These are phyloP conservation scores for Scolopax mira DNA, from an alignment of 2,113 vertebrate species.

Conservation along the genomic window DNA sequence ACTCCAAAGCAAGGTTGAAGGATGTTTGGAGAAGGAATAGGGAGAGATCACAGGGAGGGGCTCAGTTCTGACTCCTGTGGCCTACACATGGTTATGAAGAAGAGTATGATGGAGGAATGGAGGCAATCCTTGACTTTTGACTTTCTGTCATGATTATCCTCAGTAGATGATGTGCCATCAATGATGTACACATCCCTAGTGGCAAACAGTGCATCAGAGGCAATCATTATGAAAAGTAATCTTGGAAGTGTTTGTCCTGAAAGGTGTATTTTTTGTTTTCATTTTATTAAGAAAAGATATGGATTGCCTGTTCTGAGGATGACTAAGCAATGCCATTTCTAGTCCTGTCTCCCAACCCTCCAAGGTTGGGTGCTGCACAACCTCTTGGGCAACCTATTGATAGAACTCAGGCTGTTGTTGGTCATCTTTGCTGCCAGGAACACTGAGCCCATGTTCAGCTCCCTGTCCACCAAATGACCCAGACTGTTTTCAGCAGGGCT, in stretches of 20 bases:
- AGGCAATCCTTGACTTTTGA: neutral
- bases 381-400: neutral
- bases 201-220: too few relatives aligned
- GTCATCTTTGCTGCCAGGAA: neutral
- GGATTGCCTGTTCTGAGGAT: too few relatives aligned
- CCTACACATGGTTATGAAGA: neutral
- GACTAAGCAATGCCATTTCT: too few relatives aligned
- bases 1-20: neutral
- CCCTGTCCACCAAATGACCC: too few relatives aligned
- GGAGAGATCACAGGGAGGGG: neutral
- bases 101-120: neutral
- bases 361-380: neutral
- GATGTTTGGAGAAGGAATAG: accelerated
- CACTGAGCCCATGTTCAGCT: neutral
- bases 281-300: too few relatives aligned
- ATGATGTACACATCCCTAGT: too few relatives aligned
- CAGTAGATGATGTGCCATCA: neutral
- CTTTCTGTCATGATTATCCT: accelerated
- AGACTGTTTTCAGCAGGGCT: neutral
- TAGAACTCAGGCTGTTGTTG: neutral
- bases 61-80: neutral
- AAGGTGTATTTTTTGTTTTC: too few relatives aligned
- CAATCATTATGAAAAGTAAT: too few relatives aligned
- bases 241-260: too few relatives aligned
- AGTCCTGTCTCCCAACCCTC: neutral